These are phyloP conservation scores for Ariopsis seemanni DNA, from an alignment of 2,113 vertebrate genomes.

Conservation along the genomic window DNA sequence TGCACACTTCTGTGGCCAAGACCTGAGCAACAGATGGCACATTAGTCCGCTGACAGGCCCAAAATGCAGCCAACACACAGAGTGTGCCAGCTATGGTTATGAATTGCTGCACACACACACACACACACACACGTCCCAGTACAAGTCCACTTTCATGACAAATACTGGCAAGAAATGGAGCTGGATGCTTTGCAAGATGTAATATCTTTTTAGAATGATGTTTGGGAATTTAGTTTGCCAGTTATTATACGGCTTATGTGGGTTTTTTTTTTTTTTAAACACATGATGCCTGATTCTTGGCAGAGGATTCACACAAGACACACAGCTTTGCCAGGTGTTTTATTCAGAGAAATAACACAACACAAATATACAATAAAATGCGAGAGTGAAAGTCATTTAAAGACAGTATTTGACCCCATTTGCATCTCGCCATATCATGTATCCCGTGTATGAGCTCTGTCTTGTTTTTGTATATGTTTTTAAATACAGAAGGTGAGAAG, in stretches of 20 bases:
- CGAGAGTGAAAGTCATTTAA: neutral
- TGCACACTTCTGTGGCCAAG: constrained; percentile 41
- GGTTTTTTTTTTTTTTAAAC: neutral
- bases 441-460: neutral
- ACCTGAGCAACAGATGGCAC: constrained; percentile 48
- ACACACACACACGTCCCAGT: neutral
- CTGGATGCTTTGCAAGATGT: constrained; percentile 22
- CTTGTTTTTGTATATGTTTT: neutral
- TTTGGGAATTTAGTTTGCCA: constrained; percentile 11
- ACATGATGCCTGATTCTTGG: constrained; percentile 13
- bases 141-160: constrained; percentile 30
- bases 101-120: constrained; percentile 10
- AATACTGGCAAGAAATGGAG: constrained; percentile 40
- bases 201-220: constrained; percentile 26
- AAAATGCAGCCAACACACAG: constrained; percentile 25
- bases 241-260: neutral
- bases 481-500: neutral
- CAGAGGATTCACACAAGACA: neutral
- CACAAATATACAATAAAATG: neutral
- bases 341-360: neutral
- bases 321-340: neutral
- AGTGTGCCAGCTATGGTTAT: constrained; percentile 45
- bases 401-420: neutral
- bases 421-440: neutral
- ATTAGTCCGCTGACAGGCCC: constrained; percentile 35